Conservation (phyloP, 2,113 vertebrate genomes). For the Leucopternis melanops region DNA sequence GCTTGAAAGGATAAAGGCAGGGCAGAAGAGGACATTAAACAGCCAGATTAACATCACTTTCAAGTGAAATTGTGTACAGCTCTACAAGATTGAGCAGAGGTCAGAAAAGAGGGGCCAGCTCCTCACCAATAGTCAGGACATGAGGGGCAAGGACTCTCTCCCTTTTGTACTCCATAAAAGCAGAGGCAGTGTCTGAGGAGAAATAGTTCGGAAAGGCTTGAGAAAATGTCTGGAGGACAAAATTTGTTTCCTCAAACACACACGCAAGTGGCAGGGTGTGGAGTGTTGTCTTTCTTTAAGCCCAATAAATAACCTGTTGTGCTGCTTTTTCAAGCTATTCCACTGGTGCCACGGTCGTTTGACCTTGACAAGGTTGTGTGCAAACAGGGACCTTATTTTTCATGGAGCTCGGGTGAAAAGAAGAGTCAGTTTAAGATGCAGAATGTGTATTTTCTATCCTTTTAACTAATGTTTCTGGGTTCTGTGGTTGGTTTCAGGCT, state of each 20-base stretch:
- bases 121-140: neutral
- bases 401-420: accelerated
- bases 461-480: accelerated
- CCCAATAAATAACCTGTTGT: accelerated
- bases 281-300: neutral
- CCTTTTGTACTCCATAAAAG: neutral
- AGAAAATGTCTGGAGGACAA: neutral
- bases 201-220: neutral
- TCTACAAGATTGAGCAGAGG: neutral
- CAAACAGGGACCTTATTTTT: neutral
- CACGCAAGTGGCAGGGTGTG: neutral
- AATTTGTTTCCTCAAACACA: neutral
- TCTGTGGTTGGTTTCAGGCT: neutral
- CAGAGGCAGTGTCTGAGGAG: neutral
- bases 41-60: neutral
- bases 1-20: neutral
- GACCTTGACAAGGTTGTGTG: neutral
- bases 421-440: neutral
- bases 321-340: neutral
- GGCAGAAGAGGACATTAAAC: neutral
- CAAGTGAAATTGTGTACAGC: neutral
- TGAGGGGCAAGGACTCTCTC: no score
- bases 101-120: neutral
- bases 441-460: neutral
- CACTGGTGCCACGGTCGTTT: accelerated